Evolutionary conservation across 2,888 invertebrate species (phyloP), one percentile per base, ranked within the genome.

Genomic region (Chorisops tibialis): DNA sequence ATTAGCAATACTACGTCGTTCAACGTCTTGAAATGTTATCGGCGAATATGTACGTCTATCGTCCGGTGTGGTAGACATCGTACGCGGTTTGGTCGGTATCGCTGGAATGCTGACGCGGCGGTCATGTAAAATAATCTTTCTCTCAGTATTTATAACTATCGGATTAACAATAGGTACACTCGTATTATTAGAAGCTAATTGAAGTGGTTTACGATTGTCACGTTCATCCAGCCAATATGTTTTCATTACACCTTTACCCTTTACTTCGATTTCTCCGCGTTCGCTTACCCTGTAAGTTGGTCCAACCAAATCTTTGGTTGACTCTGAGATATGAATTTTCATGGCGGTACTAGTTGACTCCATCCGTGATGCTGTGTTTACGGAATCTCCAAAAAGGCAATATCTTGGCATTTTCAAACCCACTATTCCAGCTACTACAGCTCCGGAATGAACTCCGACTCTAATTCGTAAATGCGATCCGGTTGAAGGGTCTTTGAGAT

Each of bases 301-400:
- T 0, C 91, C 86, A 6, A 96, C 79, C 14, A 90, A 79, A 68
- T 89, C 85, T 71, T 84, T 86, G 0, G 96, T 96, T 0, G 91
- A 88, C 75, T 96, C 88, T 2, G 96, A 96, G 71, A 97, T 92
- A 75, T 97, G 96, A 65, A 97, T 91, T 77, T 91, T 90, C 92
- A 96, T 95, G 0, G 95, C 89, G 72, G 89, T 87, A 64, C 93
- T 91, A 0, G 93, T 93, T 0, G 93, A 92, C 74, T 96, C 96
- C 94, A 96, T 94, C 35, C 93, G 81, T 0, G 93, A 92, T 0
- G 95, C 95, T 0, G 92, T 93, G 72, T 93, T 93, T 0, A 95
- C 95, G 0, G 92, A 90, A 73, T 94, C 94, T 0, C 95, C 95
- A 72, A 95, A 95, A 2, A 78, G 68, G 63, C 78, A 78, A 68